Base-by-base conservation (phyloP, 1,140 invertebrate species). In the Mamestra configurata region DNA sequence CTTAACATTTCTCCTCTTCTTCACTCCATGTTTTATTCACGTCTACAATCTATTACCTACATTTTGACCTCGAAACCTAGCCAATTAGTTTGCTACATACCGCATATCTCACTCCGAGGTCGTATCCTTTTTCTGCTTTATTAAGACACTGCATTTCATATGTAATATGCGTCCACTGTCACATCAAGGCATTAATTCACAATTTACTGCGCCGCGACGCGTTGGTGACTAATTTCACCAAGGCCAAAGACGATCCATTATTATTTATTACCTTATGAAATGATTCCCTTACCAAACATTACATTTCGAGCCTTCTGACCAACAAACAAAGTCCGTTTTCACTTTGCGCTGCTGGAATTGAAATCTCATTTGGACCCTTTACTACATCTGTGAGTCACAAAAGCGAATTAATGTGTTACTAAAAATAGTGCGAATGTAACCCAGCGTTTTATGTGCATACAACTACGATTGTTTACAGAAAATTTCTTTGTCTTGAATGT, bases 251-350 rank as follows among this genome's bases (percentile, higher is more conserved):
- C 88, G 92, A 90, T 89, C 89, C 91, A 94, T 92, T 93, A 94
- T 93, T 94, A 94, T 94, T 94, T 94, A 94, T 94, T 91, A 83
- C 92, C 89, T 84, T 93, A 93, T 92, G 90, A 89, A 94, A 90
- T 90, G 85, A 88, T 87, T 84, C 81, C 77, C 73, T 86, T 79
- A 53, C n/a, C 59, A 76, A 78, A 49, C 6, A 71, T 78, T 75
- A 46, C 35, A 86, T 82, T 85, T 70, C 49, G 46, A 61, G 85
- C 86, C 84, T 81, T 92, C 90, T 81, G 57, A 57, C 76, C 18
- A 55, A 37, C 1, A n/a, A 15, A 59, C 84, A 87, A 81, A 81
- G 86, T 84, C 73, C 57, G 61, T 79, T 88, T 87, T 87, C 79
- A 55, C 20, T 82, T 82, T 80, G 70, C 43, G 55, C 13, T 10